Base-by-base conservation (phyloP, 1,140 invertebrate genomes). In the Trachelipus rathkii region DNA sequence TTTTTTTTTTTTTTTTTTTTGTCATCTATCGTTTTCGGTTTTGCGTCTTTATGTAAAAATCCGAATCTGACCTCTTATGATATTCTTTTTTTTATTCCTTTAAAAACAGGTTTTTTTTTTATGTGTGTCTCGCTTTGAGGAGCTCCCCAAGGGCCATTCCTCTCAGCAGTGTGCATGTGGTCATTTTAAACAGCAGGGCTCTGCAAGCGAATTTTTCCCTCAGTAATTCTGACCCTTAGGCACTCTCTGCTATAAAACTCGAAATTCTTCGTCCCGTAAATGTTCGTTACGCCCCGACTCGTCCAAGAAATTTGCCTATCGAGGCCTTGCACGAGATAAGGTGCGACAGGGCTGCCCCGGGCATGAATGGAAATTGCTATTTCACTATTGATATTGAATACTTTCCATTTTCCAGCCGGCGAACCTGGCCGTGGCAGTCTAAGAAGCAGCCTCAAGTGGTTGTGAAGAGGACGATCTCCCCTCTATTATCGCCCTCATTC, bases 311-410 rank as follows among this genome's bases (percentile, higher is more conserved):
- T 78, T 78, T 78, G 77, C 77, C 77, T 78, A 78, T 75, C 74
- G 79, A 72, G 75, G 70, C 70, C 71, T 71, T 67, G 74, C 43
- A 67, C 50, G 74, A 78, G 79, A 81, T 81, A 81, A 81, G 79
- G 79, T 81, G 77, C 77, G 77, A 81, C 77, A 78, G 77, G 44
- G 50, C 60, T 77, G 79, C 79, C 74, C 77, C 45, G 75, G 79
- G 79, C 79, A 81, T 81, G 79, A 81, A 81, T 81, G 79, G 71
- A 81, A 81, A 81, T 81, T 78, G 79, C 77, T 81, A 66, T 76
- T 81, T 81, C 77, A 81, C 77, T 78, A 73, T 74, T 76, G 79
- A 81, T 81, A 81, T 81, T 81, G 79, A 81, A 81, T 78, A 81
- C 75, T 53, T 66, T 72, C 50, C 50, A 60, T 60, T 60, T 60